Evolutionary conservation across 2,113 vertebrate genomes (phyloP).

Genomic region (Thryonomys swinderianus): DNA sequence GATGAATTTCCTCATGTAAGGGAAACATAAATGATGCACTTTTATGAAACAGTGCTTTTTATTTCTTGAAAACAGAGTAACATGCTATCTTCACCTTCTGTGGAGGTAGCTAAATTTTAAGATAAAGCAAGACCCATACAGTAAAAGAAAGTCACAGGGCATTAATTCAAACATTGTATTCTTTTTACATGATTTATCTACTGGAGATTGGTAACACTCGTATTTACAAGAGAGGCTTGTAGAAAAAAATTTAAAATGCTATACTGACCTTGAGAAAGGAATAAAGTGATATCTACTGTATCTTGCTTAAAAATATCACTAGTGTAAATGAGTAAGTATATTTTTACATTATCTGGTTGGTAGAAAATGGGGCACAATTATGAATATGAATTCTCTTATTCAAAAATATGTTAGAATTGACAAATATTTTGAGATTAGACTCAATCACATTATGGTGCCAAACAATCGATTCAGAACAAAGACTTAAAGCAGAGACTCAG

Average conservation of each 20-base stretch:
- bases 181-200: background rate
- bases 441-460: background rate
- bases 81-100: background rate
- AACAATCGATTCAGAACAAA: background rate
- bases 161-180: background rate
- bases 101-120: background rate
- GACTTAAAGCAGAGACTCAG: background rate
- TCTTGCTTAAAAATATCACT: no score
- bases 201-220: background rate
- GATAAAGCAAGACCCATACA: background rate
- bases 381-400: background rate
- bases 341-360: background rate
- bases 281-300: background rate
- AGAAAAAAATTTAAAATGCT: background rate
- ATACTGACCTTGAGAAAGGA: slow-evolving; percentile 11
- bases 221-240: background rate
- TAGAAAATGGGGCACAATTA: background rate
- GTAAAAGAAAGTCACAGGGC: background rate
- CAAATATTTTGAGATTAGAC: background rate
- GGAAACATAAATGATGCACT: background rate
- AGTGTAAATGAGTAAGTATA: background rate
- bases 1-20: background rate
- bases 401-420: background rate
- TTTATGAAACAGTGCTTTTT: background rate
- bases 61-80: background rate